These are phyloP conservation scores for Adineta ricciae DNA, from an alignment of 2,888 invertebrate genomes.

Conservation along the genomic window DNA sequence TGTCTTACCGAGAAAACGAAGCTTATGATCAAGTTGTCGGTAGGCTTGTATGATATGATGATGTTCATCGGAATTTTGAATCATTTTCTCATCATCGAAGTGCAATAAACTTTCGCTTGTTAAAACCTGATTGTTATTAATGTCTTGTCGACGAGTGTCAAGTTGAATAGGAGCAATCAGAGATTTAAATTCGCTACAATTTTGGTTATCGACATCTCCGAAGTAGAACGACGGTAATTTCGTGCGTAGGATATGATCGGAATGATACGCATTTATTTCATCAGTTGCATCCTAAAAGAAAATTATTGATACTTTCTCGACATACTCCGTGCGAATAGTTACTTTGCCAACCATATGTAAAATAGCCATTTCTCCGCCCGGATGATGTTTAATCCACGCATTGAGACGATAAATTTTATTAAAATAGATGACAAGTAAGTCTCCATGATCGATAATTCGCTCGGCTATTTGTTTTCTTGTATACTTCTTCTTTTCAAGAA, in stretches of 20 bases:
- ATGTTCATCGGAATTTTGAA: background rate
- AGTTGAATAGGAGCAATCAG: background rate
- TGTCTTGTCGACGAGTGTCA: background rate
- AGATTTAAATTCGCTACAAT: background rate
- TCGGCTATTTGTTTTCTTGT: background rate
- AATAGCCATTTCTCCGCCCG: background rate
- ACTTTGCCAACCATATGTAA: slow-evolving; percentile 13
- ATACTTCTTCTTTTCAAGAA: background rate
- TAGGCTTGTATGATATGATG: background rate
- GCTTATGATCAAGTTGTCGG: background rate
- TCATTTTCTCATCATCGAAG: background rate
- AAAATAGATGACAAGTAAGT: background rate
- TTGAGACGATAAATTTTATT: slow-evolving; percentile 10
- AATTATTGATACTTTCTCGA: too few species aligned
- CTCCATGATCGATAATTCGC: background rate
- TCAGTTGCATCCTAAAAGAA: background rate
- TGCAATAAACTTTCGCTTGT: background rate
- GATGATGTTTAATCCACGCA: slow-evolving; percentile 15
- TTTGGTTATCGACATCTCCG: background rate
- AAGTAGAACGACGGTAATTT: slow-evolving; percentile 2
- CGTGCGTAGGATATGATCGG: background rate
- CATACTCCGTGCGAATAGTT: too few species aligned
- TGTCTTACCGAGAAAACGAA: background rate
- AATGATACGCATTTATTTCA: slow-evolving; percentile 19
- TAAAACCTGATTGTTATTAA: background rate